Evolutionary conservation across 1,140 invertebrate genomes (phyloP).

Genomic region (Lineus longissimus): DNA sequence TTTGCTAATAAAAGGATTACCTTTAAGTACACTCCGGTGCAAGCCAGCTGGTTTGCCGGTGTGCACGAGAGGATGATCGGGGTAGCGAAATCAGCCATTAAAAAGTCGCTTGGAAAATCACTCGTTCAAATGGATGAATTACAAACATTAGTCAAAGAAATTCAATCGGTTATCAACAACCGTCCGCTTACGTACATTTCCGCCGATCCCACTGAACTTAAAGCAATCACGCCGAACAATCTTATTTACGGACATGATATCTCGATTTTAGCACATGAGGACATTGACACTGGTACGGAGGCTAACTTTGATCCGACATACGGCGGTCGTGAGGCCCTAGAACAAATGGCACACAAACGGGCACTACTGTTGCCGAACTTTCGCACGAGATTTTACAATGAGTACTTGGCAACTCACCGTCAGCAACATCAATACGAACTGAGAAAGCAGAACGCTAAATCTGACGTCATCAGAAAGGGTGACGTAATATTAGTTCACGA

Average conservation of each 20-base stretch:
- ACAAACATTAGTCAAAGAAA: slow-evolving; percentile 1
- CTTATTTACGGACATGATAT: slow-evolving; percentile 4
- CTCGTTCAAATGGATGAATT: not conserved
- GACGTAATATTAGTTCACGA: not conserved
- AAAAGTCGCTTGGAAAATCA: not conserved
- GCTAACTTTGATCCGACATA: not conserved
- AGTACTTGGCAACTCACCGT: not conserved
- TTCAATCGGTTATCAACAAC: not conserved
- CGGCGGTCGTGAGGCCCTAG: not conserved
- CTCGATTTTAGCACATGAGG: not conserved
- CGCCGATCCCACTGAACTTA: not conserved
- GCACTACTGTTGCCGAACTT: not conserved
- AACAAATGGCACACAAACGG: not conserved
- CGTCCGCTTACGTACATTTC: not conserved
- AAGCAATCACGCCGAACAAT: not conserved
- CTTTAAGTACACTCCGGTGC: slow-evolving; percentile 2
- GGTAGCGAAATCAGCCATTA: not conserved
- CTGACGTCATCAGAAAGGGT: not conserved
- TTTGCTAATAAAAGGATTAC: not conserved
- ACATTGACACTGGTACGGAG: not conserved
- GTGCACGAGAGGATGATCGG: not conserved
- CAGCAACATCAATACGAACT: not conserved
- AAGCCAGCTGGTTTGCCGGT: not conserved
- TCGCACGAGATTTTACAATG: not conserved
- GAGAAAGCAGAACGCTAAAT: not conserved